Evolutionary conservation across 2,888 invertebrate genomes (phyloP).

Genomic region (Caenorhabditis zanzibari): DNA sequence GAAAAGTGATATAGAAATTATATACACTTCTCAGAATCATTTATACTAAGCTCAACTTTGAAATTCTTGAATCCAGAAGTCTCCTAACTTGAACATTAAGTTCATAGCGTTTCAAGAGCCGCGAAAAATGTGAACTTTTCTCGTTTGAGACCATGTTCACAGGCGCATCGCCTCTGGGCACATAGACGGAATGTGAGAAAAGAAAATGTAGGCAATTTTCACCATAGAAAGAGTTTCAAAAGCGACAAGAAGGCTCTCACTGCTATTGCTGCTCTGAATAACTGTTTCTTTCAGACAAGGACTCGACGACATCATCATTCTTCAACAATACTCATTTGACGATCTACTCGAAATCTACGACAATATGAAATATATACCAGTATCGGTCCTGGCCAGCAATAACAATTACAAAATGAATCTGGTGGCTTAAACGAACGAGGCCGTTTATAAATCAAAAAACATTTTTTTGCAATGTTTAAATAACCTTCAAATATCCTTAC

Average conservation of each 20-base stretch:
- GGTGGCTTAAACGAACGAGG: constrained; percentile 29
- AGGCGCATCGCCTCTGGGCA: not conserved
- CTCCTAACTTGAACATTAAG: no score
- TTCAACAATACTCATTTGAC: constrained; percentile 94
- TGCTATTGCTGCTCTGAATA: no score
- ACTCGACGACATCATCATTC: constrained; percentile 93
- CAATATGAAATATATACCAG: constrained; percentile 75
- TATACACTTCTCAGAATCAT: no score
- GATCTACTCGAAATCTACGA: constrained; percentile 95
- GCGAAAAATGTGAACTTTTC: not conserved
- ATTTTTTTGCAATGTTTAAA: no score
- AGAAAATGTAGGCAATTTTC: not conserved
- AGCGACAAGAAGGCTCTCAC: no score
- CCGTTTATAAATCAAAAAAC: no score
- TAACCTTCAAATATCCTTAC: no score
- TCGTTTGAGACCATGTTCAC: not conserved
- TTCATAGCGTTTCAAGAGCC: not conserved
- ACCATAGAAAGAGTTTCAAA: not conserved
- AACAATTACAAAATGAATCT: constrained; percentile 36
- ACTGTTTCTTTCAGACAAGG: constrained; percentile 86
- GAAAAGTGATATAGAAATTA: no score
- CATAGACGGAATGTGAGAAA: not conserved
- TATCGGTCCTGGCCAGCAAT: not conserved
- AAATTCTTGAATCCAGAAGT: no score
- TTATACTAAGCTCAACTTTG: no score